Base-by-base conservation (phyloP, 2,888 invertebrate genomes). In the Dastarcus helophoroides region DNA sequence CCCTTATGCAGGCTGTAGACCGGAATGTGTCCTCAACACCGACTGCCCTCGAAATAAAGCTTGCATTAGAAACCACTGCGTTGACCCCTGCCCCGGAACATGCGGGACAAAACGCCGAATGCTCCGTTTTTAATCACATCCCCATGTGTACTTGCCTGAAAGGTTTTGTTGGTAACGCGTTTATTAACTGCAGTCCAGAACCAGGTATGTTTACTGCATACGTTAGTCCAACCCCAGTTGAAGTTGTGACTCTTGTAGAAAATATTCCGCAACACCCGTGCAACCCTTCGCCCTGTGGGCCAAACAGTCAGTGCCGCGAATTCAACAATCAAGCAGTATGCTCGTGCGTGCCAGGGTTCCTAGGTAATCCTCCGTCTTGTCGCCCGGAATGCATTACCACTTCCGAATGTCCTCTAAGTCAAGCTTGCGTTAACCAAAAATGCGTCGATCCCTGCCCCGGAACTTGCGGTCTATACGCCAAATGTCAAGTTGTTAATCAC, bases 121-220 rank as follows among this genome's bases (percentile, higher is more conserved):
- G 84, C 47, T 69, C 74, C 51, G 79, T 81, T 3, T 67, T 78
- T 23, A 79, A 80, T 52, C 83, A 84, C 48, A 75, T 78, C 40
- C 79, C 83, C 4, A 76, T 76, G 33, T 76, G 76, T 42, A 63
- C 62, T 31, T 76, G 76, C 46, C 56, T 64, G 4, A 42, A 49
- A 31, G 61, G 62, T 5, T 74, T 67, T 38, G 73, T 73, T 38
- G 82, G 82, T 14, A 78, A 81, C 65, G 79, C 81, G 7, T 79
- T 81, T 52, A 65, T 69, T 3, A 60, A 67, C 36, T 82, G 82
- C 47, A 64, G 68, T 40, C 63, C 62, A 21, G 57, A 72, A 32
- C 58, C 60, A 64, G 52, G 54, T 58, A 50, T 29, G 19, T 17
- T 7, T 17, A 17, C 19, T 7, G 6, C 6, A 17, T 17, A 17